These are phyloP conservation scores for Cynoglossus semilaevis DNA, from an alignment of 2,113 vertebrate species.

Conservation along the genomic window DNA sequence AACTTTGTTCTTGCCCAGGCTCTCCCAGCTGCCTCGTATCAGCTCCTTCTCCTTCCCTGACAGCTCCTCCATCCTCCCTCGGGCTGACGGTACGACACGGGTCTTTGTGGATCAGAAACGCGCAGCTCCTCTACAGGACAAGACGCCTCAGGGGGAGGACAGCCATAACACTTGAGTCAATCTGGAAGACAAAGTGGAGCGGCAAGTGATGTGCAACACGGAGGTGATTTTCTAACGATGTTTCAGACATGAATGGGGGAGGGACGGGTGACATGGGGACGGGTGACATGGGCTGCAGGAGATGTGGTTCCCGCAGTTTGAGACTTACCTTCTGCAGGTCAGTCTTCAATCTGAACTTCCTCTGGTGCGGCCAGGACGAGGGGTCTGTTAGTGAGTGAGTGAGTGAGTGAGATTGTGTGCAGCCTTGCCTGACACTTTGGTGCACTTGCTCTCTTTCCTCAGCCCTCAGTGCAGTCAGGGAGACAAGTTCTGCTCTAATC, in stretches of 20 bases:
- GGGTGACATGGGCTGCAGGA: constrained; percentile 7
- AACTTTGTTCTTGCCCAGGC: constrained; percentile 84
- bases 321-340: constrained; percentile 63
- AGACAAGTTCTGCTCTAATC: constrained; percentile 72
- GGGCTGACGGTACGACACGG: constrained; percentile 30
- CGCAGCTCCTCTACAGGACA: constrained; percentile 52
- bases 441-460: constrained; percentile 66
- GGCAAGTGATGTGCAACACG: constrained; percentile 36
- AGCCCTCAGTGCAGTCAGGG: constrained; percentile 57
- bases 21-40: constrained; percentile 90
- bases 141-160: constrained; percentile 36
- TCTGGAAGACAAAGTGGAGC: constrained; percentile 61
- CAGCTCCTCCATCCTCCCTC: constrained; percentile 73
- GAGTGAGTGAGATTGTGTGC: constrained; percentile 55
- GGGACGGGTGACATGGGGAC: not conserved
- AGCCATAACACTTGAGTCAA: constrained; percentile 44
- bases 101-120: constrained; percentile 40
- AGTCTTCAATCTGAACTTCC: constrained; percentile 69
- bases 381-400: constrained; percentile 49
- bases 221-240: constrained; percentile 6
- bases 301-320: constrained; percentile 10
- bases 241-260: constrained; percentile 4
- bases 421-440: constrained; percentile 64
- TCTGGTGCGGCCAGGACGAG: constrained; percentile 44
- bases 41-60: constrained; percentile 82